phyloP scores from a whole-genome alignment of 2,113 vertebrate species.

The Natator depressus region DNA sequence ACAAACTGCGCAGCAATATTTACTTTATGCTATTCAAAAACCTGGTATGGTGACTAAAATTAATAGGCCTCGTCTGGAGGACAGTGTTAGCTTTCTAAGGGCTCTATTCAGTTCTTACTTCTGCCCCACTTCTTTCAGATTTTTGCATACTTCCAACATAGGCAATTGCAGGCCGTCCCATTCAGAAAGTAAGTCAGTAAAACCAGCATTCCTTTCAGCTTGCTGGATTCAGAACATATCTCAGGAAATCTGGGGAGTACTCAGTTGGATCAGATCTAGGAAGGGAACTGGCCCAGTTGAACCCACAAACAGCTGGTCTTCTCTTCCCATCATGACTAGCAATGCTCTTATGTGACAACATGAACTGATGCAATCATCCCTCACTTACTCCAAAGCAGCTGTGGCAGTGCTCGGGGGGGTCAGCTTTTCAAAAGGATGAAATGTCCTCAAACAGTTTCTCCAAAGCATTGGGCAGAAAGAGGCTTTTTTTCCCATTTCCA shows the following conservation, averaged over 20 bases:
- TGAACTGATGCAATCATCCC: background rate
- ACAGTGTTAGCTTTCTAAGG: slow-evolving; percentile 43
- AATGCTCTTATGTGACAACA: background rate
- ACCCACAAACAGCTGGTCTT: background rate
- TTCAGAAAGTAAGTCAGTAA: background rate
- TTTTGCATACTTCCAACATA: slow-evolving; percentile 3
- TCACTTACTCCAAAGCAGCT: background rate
- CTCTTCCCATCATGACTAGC: background rate
- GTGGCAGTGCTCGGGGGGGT: background rate
- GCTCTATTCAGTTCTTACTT: slow-evolving; percentile 50
- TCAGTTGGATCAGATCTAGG: slow-evolving; percentile 9
- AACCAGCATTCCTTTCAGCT: slow-evolving; percentile 16
- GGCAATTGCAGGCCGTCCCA: background rate
- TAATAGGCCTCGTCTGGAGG: slow-evolving; percentile 43
- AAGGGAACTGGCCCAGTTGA: background rate
- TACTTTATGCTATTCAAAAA: slow-evolving; percentile 62
- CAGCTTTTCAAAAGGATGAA: background rate
- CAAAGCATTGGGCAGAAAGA: background rate
- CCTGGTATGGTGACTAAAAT: slow-evolving; percentile 48
- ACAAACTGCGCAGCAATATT: slow-evolving; percentile 48
- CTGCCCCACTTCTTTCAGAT: background rate
- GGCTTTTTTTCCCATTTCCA: background rate
- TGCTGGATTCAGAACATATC: background rate
- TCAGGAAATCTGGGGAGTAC: background rate
- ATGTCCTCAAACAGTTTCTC: background rate